Conservation (phyloP, 2,888 invertebrate genomes). For the Bimastos eiseni region DNA sequence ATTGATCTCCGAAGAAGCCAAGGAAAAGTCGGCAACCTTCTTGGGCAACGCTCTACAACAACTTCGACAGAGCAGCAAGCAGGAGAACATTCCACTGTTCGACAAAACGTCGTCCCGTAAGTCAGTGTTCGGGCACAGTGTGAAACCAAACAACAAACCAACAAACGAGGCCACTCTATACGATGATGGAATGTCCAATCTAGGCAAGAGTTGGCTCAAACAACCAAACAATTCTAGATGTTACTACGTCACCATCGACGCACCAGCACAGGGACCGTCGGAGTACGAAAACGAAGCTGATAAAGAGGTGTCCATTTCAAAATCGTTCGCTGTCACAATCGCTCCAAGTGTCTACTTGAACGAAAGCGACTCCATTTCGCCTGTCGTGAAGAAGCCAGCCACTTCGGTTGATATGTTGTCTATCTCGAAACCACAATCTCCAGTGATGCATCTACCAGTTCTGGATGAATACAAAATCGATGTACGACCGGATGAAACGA, state of each 20-base stretch:
- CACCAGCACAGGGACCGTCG: not conserved
- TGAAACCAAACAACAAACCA: not conserved
- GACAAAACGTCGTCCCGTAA: not conserved
- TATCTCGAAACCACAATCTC: too few relatives aligned
- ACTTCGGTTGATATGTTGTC: too few relatives aligned
- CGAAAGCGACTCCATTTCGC: not conserved
- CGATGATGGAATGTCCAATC: not conserved
- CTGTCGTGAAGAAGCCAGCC: too few relatives aligned
- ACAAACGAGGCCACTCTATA: not conserved
- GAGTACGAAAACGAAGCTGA: not conserved
- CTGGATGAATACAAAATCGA: too few relatives aligned
- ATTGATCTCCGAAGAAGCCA: not conserved
- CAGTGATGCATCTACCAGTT: too few relatives aligned
- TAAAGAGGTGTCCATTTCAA: not conserved
- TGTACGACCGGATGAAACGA: too few relatives aligned
- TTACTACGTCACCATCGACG: not conserved
- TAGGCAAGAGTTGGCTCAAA: not conserved
- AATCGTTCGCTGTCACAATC: not conserved
- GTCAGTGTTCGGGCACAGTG: not conserved
- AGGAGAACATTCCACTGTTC: not conserved
- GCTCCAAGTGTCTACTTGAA: not conserved
- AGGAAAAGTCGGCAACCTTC: conserved; percentile 1
- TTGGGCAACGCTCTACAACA: not conserved
- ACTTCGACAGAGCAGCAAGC: not conserved
- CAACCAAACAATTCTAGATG: not conserved